Evolutionary conservation across 2,113 vertebrate species (phyloP).

Genomic region (Megaceryle maxima): DNA sequence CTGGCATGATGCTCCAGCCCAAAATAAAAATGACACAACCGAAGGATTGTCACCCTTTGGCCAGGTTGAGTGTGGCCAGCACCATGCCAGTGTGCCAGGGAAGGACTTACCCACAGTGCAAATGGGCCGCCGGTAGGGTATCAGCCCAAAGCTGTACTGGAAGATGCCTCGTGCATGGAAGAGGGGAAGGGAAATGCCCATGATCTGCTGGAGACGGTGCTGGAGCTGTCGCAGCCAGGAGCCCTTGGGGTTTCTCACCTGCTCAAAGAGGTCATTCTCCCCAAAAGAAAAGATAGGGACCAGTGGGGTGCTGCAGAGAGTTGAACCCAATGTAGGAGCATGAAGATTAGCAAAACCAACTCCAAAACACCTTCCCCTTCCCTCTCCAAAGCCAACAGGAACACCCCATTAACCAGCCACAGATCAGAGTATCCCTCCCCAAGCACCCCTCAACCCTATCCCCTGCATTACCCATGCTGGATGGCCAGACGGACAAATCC

Average conservation of each 20-base stretch:
- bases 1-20: not conserved
- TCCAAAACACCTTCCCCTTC: not conserved
- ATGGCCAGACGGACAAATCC: constrained; percentile 92
- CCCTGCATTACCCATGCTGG: constrained; percentile 79
- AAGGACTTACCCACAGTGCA: constrained; percentile 84
- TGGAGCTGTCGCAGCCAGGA: constrained; percentile 83
- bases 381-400: not conserved
- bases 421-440: rapidly evolving
- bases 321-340: not conserved
- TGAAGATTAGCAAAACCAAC: not conserved
- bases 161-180: constrained; percentile 92
- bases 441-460: rapidly evolving
- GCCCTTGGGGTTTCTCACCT: constrained; percentile 83
- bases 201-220: constrained; percentile 83
- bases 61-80: not conserved
- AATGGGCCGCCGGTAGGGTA: constrained; percentile 89
- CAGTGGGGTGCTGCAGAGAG: constrained; percentile 75
- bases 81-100: rapidly evolving
- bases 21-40: not conserved
- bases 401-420: not conserved
- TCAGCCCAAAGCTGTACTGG: constrained; percentile 90
- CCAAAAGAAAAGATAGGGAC: constrained; percentile 93
- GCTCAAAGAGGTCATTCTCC: constrained; percentile 90
- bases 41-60: not conserved
- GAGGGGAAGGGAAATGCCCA: constrained; percentile 89